Evolutionary conservation across 2,888 invertebrate genomes (phyloP), one percentile per base, ranked within the genome.

Genomic region (Melanostoma mellinum): DNA sequence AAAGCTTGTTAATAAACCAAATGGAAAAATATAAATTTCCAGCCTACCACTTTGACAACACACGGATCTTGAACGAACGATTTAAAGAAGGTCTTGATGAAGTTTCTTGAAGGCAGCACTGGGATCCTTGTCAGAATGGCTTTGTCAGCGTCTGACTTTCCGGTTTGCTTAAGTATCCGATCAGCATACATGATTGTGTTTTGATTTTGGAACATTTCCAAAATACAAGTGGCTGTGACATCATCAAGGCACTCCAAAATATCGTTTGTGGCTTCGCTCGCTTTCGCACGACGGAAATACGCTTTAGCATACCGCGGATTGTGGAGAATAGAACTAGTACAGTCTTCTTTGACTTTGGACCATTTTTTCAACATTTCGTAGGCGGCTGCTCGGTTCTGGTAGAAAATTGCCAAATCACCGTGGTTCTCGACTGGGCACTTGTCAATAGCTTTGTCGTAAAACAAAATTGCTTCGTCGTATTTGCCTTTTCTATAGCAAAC

Each of bases 331-430:
- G 99, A 98, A 88, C 93, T 94, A 1, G 95, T 94, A 89, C 98
- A 98, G 90, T 98, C 98, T 85, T 95, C 94, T 88, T 97, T 95
- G 0, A 98, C 97, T 86, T 95, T 93, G 81, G 94, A 94, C 93
- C 95, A 96, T 91, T 96, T 96, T 91, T 95, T 95, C 89, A 98
- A 92, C 91, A 97, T 96, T 91, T 98, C 98, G 91, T 97, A 97
- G 52, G 98, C 97, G 10, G 98, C 99, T 8, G 98, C 99, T 87
- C 98, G 94, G 90, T 99, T 99, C 91, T 99, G 99, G 91, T 97
- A 98, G 91, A 97, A 98, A 10, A 97, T 98, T 0, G 98, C 95
- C 71, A 98, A 92, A 87, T 97, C 97, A 0, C 93, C 93, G 35
- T 92, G 92, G 87, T 95, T 94, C 72, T 96, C 94, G 84, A 93